Percentiles rank a stretch among this genome's conserved stretches.
Conservation (phyloP, 30 jellyfish, hydroid and myxozoan species). For the Cassiopea andromeda region DNA sequence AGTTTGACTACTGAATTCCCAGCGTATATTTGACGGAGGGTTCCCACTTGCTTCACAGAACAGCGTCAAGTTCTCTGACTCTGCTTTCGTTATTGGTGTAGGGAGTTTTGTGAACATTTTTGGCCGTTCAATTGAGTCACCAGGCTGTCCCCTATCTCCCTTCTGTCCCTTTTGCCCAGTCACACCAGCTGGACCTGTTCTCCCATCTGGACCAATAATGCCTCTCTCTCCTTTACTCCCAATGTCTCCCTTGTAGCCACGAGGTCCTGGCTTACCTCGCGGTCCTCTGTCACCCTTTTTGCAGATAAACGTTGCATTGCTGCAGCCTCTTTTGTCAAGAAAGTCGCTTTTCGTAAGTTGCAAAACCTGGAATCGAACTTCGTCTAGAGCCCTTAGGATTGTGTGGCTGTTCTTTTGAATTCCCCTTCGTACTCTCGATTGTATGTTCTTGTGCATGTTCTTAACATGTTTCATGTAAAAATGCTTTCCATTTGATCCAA, state of each 20-base stretch:
- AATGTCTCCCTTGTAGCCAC: constrained; percentile 15
- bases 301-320: constrained; percentile 14
- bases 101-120: not conserved
- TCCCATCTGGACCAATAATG: constrained; percentile 11
- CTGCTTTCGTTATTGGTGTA: not conserved
- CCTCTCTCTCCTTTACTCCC: constrained; percentile 26
- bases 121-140: constrained; percentile 36
- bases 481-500: not conserved
- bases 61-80: constrained; percentile 6
- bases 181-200: not conserved
- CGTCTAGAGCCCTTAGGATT: not conserved
- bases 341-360: not conserved
- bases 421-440: not conserved
- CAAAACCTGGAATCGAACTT: not conserved
- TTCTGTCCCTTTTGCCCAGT: constrained; percentile 28
- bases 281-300: constrained; percentile 40
- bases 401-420: not conserved
- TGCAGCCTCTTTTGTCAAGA: not conserved
- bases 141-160: constrained; percentile 33
- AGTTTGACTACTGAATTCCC: constrained; percentile 21
- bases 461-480: not conserved
- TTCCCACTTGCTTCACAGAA: constrained; percentile 38
- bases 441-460: not conserved
- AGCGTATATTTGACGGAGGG: constrained; percentile 8
- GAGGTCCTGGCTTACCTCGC: not conserved